Percentiles rank a stretch among this genome's conserved stretches.
Conservation (phyloP, 2,797 vertebrate genomes). For the Mus spretus region DNA sequence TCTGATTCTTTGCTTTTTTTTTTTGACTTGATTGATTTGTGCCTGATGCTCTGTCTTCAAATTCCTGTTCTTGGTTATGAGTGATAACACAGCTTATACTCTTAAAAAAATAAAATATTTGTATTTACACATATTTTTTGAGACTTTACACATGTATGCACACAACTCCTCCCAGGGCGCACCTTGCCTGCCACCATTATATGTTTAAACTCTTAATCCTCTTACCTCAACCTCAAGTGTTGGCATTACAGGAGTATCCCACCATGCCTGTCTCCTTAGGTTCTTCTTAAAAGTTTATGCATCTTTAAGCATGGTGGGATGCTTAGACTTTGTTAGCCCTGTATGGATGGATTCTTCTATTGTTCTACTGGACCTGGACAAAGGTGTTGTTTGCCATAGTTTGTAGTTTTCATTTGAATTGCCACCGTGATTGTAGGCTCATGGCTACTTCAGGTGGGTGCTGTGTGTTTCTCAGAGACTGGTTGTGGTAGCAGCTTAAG, state of each 20-base stretch:
- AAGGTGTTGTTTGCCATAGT: neutral
- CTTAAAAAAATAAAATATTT: neutral
- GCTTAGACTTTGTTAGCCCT: neutral
- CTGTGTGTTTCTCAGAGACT: neutral
- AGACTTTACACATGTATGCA: neutral
- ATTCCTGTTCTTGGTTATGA: neutral
- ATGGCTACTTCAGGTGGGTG: neutral
- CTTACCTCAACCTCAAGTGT: neutral
- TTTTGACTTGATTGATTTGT: slow-evolving; percentile 14
- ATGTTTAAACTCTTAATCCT: neutral
- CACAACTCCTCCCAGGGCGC: neutral
- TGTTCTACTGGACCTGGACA: neutral
- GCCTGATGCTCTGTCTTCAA: neutral
- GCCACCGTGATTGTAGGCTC: neutral
- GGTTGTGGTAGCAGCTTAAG: neutral
- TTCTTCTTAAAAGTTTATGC: neutral
- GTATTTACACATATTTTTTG: neutral
- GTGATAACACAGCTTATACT: neutral
- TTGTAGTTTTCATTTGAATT: neutral
- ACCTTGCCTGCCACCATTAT: too few species aligned
- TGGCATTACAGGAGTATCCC: neutral
- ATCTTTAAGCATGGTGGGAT: neutral
- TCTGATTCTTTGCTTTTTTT: neutral
- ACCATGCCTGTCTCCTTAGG: neutral
- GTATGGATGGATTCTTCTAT: neutral